Evolutionary conservation across 35 echinoderm and acorn worm genomes (phyloP), one percentile per base, ranked within the genome.

Genomic region (Anneissia japonica): DNA sequence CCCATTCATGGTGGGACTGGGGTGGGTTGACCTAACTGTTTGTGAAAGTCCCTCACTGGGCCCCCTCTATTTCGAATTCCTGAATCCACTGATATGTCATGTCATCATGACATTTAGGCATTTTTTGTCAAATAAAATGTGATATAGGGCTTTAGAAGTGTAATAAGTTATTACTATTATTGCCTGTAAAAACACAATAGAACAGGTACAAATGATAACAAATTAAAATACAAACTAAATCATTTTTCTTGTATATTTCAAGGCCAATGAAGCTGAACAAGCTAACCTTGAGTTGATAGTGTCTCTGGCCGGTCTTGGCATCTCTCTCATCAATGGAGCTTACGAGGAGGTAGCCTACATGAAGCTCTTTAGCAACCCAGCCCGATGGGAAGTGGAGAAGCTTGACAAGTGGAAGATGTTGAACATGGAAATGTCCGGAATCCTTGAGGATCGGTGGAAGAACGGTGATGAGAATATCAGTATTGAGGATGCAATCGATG

Each of bases 331-430:
- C 36, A 99, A 99, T 81, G 46, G 83, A 72, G 56, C 78, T 10
- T 99, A 94, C 81, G 96, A 99, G 73, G 96, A 93, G 75, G 96
- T 99, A 12, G 96, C 96, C n/a, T 99, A 99, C 73, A 38, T 91
- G 72, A 93, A 89, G 77, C 33, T 99, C 30, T 94, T 90, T 77
- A 90, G 91, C 86, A 85, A 75, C 43, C 96, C 96, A 13, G 89
- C 96, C 46, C 79, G 77, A 43, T 99, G 96, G 96, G 96, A 99
- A 43, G 96, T 99, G 31, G 96, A 99, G 80, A 93, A 91, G 51
- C 84, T 86, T 46, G 92, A 99, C 77, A 93, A 89, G 64, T 99
- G 96, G 96, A 99, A 99, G 38, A 75, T 87, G 17, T 84, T 99
- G 4, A 94, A 90, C 10, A 84, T 99, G 86, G 91, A 99, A 79